Base-by-base conservation (phyloP, 2,797 vertebrate genomes). In the Typhlichthys eigenmanni region DNA sequence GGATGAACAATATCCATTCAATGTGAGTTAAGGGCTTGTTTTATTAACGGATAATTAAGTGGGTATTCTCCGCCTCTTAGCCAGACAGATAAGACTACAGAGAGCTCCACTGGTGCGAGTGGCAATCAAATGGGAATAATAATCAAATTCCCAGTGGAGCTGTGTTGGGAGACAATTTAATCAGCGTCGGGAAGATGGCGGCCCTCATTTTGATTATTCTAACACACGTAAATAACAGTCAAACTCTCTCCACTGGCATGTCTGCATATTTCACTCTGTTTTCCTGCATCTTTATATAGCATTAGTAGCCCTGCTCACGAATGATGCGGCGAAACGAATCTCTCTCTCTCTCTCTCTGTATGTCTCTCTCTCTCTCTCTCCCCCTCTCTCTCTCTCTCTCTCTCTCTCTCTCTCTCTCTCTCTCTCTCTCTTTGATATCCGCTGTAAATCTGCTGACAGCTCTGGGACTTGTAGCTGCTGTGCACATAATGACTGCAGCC, bases 151-250 rank as follows among this genome's bases (percentile, higher is more conserved):
- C 62, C 62, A 10, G 52, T 19, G 13, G 62, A 70, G 65, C 64
- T 49, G 24, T 24, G 65, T 5, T 63, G 66, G 55, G 69, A 64
- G 75, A 69, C 72, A 47, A 11, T 76, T 61, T 60, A 38, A 12
- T 49, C 1, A 17, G 65, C 24, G 69, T 72, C 46, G 58, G 58
- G 69, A 68, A 77, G 69, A 71, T 69, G 16, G 64, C 65, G 54
- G 75, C 57, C 16, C 52, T 13, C 66, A 73, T 56, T 50, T 56
- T 16, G 1, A 58, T 74, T 19, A 29, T 19, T 2, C 52, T 54
- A 75, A 77, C 71, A 73, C 60, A 2, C 60, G 71, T 82, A 68
- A 80, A 79, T 79, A 83, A 59, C 58, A 47, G 17, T 53, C 64
- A 64, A 68, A 1, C 47, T 72, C 60, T 78, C 38, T 1, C 2